phyloP scores from a whole-genome alignment of 2,113 vertebrate genomes.

The Halcyon senegalensis region DNA sequence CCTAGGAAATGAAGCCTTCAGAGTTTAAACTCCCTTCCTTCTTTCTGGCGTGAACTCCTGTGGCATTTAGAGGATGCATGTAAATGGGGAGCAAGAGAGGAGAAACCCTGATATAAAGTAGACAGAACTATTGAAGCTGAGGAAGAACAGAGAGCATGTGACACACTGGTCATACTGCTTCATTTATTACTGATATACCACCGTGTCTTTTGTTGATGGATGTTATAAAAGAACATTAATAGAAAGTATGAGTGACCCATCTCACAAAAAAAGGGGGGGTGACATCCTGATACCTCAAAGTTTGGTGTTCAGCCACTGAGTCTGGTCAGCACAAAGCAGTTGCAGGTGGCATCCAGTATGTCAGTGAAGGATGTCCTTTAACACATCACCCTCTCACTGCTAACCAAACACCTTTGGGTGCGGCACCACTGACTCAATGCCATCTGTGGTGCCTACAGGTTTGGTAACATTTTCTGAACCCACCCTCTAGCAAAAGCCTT shows the following conservation, averaged over 20 bases:
- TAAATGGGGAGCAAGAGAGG: neutral
- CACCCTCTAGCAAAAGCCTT: neutral
- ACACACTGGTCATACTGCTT: neutral
- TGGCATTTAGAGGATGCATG: accelerated
- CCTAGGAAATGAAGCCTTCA: neutral
- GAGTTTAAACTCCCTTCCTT: neutral
- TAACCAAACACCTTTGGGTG: neutral
- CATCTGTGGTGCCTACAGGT: neutral
- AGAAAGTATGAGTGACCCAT: neutral
- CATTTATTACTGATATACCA: accelerated
- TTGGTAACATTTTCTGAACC: conserved; percentile 55
- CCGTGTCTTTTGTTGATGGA: neutral
- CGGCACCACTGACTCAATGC: neutral
- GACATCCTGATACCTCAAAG: neutral
- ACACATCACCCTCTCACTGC: neutral
- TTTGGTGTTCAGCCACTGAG: neutral
- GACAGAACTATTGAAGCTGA: neutral
- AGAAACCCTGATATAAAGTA: neutral
- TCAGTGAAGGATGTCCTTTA: neutral
- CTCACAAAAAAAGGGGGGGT: neutral
- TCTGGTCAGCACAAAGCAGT: neutral
- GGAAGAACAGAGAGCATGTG: neutral
- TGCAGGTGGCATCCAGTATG: neutral
- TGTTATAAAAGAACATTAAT: neutral
- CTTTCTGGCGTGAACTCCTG: neutral